These are phyloP conservation scores for Oreochromis niloticus DNA, from an alignment of 2,113 vertebrate species.

Conservation along the genomic window DNA sequence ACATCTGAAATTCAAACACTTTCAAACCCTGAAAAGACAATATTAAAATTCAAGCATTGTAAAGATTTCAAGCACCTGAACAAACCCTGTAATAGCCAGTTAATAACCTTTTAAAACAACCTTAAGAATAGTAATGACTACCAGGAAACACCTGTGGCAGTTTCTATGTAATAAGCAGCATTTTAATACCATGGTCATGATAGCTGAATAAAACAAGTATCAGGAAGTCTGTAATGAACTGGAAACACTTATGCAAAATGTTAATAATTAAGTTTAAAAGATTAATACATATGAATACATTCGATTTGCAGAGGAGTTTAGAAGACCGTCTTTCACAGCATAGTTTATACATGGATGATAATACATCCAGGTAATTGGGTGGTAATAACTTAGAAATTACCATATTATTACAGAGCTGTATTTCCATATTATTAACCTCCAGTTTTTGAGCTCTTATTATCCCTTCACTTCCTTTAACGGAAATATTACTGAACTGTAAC, in stretches of 20 bases:
- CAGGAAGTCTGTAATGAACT: not conserved
- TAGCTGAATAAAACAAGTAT: not conserved
- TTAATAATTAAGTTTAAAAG: not conserved
- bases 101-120: not conserved
- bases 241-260: fast-evolving
- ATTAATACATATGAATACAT: not conserved
- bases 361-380: too few relatives aligned
- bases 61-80: not conserved
- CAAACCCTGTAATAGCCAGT: not conserved
- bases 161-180: not conserved
- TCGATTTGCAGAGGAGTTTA: not conserved
- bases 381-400: too few relatives aligned
- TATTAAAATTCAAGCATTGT: not conserved
- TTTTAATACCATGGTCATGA: not conserved
- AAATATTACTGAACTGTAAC: not conserved
- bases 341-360: not conserved
- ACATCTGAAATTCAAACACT: not conserved
- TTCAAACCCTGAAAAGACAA: not conserved
- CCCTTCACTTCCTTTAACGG: not conserved
- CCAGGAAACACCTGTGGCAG: not conserved
- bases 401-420: too few relatives aligned
- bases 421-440: too few relatives aligned
- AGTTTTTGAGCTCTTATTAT: not conserved
- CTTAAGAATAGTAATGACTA: not conserved
- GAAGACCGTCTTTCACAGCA: not conserved